These are phyloP conservation scores for Beris chalybata DNA, from an alignment of 2,888 invertebrate species.

Conservation along the genomic window DNA sequence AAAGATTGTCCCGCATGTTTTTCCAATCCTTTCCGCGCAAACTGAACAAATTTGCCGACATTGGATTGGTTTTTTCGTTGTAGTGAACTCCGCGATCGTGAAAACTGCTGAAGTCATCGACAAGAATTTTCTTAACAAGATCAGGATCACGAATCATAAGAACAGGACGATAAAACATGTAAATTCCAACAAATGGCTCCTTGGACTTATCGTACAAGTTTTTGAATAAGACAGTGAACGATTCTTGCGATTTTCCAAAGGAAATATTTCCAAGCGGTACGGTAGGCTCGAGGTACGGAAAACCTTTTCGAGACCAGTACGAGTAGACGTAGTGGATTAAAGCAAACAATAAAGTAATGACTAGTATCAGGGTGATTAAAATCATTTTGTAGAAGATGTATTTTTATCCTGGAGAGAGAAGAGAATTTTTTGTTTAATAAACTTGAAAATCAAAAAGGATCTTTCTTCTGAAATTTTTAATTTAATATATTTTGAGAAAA, in stretches of 20 bases:
- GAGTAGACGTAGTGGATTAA: constrained; percentile 16
- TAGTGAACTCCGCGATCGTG: constrained; percentile 62
- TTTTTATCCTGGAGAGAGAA: too few relatives aligned
- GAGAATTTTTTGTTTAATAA: too few relatives aligned
- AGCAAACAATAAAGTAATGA: background rate
- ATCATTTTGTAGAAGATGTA: too few relatives aligned
- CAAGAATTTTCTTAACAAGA: constrained; percentile 46
- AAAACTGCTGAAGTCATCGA: constrained; percentile 55
- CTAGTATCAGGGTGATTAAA: too few relatives aligned
- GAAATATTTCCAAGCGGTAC: constrained; percentile 44
- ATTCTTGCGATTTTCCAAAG: constrained; percentile 40
- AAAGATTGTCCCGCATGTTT: constrained; percentile 61
- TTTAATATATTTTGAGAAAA: too few relatives aligned
- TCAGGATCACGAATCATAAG: constrained; percentile 43
- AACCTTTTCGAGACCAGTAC: constrained; percentile 22
- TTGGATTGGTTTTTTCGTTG: constrained; percentile 61
- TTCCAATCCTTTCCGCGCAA: constrained; percentile 63
- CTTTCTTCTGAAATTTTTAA: too few relatives aligned
- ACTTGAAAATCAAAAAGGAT: too few relatives aligned
- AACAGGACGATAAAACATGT: constrained; percentile 36
- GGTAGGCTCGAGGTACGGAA: constrained; percentile 49
- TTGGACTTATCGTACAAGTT: constrained; percentile 45
- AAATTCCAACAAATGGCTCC: constrained; percentile 45
- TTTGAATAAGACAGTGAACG: constrained; percentile 43
- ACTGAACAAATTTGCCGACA: constrained; percentile 62